A percentile compares a stretch with the other conserved stretches of the same genome.
phyloP scores from a whole-genome alignment of 2,113 vertebrate species.

The Lycaon pictus region DNA sequence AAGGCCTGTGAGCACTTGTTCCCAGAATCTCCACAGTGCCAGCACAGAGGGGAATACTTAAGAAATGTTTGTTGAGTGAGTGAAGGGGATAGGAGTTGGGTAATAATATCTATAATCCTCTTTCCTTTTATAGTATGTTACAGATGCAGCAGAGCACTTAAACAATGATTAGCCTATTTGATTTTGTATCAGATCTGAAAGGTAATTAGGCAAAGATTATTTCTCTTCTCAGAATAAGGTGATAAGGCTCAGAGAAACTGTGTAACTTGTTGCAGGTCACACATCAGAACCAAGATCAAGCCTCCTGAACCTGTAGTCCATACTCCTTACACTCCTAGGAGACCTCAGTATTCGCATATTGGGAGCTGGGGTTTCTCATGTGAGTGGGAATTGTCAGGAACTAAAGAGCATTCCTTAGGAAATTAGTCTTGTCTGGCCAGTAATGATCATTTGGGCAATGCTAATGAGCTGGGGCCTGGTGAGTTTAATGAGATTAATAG shows the following conservation, averaged over 20 bases:
- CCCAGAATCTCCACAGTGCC: neutral
- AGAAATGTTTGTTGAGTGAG: neutral
- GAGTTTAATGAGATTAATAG: constrained; percentile 87
- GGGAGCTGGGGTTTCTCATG: constrained; percentile 52
- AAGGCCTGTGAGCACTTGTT: neutral
- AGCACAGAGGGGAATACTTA: neutral
- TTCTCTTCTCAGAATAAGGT: constrained; percentile 42
- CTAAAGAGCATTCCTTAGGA: constrained; percentile 82
- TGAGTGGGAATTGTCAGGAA: constrained; percentile 79
- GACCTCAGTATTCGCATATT: neutral
- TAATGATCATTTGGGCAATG: constrained; percentile 82
- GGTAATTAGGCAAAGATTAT: constrained; percentile 32
- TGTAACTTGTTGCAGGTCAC: constrained; percentile 44
- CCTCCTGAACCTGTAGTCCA: neutral
- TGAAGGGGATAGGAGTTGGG: neutral
- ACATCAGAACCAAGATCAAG: neutral
- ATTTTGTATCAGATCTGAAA: constrained; percentile 39
- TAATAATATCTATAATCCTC: neutral
- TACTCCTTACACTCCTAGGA: neutral
- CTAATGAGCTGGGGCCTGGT: constrained; percentile 82
- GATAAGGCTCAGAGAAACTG: constrained; percentile 8
- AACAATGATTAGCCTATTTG: neutral
- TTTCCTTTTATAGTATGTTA: neutral
- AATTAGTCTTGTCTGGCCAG: constrained; percentile 83
- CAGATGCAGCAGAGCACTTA: neutral